Conservation (phyloP, 2,113 vertebrate genomes). For the Catharus fuscescens region DNA sequence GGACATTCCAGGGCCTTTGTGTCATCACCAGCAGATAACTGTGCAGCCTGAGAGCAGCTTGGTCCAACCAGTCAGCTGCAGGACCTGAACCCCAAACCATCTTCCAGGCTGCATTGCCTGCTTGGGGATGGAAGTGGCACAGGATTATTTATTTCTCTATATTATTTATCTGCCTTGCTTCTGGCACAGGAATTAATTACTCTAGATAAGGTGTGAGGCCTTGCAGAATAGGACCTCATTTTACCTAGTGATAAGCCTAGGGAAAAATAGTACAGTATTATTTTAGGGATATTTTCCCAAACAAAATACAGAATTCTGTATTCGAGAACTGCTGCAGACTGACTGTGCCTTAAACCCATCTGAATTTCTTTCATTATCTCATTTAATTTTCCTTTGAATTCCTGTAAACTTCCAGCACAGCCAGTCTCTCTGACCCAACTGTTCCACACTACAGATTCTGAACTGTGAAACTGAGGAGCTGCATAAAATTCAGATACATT, state of each 20-base stretch:
- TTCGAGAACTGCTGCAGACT: background rate
- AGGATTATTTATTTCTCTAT: background rate
- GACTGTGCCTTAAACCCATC: background rate
- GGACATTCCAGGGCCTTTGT: background rate
- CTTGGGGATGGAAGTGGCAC: background rate
- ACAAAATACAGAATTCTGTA: background rate
- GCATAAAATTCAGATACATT: background rate
- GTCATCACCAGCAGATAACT: background rate
- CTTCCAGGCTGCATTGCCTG: background rate
- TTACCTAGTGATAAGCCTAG: background rate
- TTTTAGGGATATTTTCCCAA: background rate
- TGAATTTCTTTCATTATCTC: background rate
- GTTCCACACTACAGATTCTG: background rate
- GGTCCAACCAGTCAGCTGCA: background rate
- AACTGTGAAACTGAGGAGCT: background rate
- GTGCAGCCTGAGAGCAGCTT: background rate
- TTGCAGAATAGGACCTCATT: background rate
- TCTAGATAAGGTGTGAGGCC: background rate
- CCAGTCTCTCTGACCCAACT: background rate
- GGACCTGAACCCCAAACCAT: background rate
- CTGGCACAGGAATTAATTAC: background rate
- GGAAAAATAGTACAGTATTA: background rate
- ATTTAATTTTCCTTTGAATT: background rate
- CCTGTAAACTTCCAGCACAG: background rate
- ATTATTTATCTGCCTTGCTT: background rate